phyloP scores from a whole-genome alignment of 2,888 invertebrate genomes.

The Rhagophthalmus giganteus region DNA sequence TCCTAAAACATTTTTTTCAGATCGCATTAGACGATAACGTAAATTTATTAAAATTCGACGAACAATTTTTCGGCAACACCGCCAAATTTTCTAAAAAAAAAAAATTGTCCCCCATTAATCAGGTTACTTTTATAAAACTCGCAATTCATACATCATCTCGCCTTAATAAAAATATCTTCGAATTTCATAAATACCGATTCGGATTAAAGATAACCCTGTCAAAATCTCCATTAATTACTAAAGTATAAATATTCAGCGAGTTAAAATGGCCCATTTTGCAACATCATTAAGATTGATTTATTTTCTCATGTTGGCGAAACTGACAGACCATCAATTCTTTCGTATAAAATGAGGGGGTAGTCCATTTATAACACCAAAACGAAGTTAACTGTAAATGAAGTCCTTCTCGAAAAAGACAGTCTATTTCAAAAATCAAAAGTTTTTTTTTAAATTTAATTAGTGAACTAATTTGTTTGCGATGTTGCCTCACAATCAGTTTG shows the following conservation, averaged over 20 bases:
- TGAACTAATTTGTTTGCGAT: too few species aligned
- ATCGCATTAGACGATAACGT: conserved; percentile 1
- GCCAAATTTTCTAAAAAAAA: too few species aligned
- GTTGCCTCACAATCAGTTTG: too few species aligned
- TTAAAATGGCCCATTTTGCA: conserved; percentile 36
- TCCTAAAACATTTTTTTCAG: conserved; percentile 8
- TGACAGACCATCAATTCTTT: conserved; percentile 21
- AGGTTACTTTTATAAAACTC: neutral
- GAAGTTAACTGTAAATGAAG: neutral
- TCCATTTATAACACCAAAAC: neutral
- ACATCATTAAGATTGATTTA: conserved; percentile 40
- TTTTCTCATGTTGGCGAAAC: conserved; percentile 9
- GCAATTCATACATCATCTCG: too few species aligned
- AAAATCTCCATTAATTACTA: conserved; percentile 22
- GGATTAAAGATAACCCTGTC: conserved; percentile 8
- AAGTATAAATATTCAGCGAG: conserved; percentile 21
- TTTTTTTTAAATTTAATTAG: too few species aligned
- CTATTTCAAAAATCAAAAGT: too few species aligned
- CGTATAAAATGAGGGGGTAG: conserved; percentile 4
- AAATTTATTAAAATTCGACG: conserved; percentile 5
- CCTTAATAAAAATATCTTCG: conserved; percentile 4
- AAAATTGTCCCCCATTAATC: too few species aligned
- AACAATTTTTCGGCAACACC: too few species aligned
- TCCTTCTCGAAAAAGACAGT: too few species aligned
- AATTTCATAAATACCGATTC: conserved; percentile 8